Conservation (phyloP, 2,113 vertebrate genomes). For the Oenanthe melanoleuca region DNA sequence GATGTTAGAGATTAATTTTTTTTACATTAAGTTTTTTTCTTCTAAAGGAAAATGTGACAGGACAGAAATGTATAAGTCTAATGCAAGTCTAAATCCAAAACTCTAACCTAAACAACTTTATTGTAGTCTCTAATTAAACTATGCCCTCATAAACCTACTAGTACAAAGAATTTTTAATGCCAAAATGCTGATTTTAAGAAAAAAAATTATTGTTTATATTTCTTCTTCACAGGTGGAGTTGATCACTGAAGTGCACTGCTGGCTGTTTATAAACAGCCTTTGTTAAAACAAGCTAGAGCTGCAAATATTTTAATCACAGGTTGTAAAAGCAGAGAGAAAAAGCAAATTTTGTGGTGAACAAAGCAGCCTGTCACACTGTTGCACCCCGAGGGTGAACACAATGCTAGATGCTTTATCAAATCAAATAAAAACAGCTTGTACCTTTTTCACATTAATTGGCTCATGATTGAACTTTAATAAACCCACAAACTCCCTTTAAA, state of each 20-base stretch:
- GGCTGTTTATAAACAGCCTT: conserved; percentile 3
- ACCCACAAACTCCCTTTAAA: not conserved
- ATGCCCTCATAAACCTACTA: not conserved
- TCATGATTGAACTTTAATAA: conserved; percentile 42
- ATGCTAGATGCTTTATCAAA: conserved; percentile 22
- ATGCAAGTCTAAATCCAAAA: not conserved
- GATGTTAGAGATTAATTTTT: not conserved
- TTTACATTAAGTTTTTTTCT: not conserved
- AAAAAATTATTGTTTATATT: not conserved
- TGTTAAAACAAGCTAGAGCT: not conserved
- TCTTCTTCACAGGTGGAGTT: not conserved
- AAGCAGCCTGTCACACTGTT: not conserved
- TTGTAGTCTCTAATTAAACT: not conserved
- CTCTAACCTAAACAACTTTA: not conserved
- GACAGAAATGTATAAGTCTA: not conserved
- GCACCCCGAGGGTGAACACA: not conserved
- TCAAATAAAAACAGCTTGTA: conserved; percentile 17
- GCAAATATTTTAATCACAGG: conserved; percentile 10
- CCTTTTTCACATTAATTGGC: conserved; percentile 37
- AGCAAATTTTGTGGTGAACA: not conserved
- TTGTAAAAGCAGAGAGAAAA: not conserved
- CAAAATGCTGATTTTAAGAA: not conserved
- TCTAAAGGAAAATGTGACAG: not conserved
- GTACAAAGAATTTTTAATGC: not conserved
- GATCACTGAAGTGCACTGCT: not conserved